A percentile compares a stretch with the other conserved stretches of the same genome.
phyloP scores from a whole-genome alignment of 2,797 vertebrate genomes.

The Sebastes hubbsi region DNA sequence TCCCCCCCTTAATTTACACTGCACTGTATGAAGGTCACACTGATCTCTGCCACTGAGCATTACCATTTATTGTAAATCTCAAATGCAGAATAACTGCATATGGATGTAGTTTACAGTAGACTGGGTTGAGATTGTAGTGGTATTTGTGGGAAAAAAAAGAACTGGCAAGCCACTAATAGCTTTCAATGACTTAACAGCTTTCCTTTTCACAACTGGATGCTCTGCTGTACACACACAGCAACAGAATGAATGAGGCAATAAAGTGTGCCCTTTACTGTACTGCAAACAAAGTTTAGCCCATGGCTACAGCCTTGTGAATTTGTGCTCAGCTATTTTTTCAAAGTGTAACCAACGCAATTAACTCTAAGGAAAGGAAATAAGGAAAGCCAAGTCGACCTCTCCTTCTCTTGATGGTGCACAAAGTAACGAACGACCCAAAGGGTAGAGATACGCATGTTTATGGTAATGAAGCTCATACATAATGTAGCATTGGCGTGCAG shows the following conservation, averaged over 20 bases:
- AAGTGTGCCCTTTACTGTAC: slow-evolving; percentile 38
- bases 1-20: neutral
- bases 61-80: neutral
- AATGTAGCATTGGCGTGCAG: slow-evolving; percentile 22
- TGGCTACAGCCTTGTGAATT: slow-evolving; percentile 31
- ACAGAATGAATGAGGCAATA: slow-evolving; percentile 45
- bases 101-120: neutral
- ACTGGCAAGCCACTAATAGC: slow-evolving; percentile 30
- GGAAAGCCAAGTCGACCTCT: slow-evolving; percentile 12
- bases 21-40: slow-evolving; percentile 5
- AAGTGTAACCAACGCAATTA: slow-evolving; percentile 39
- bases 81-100: neutral
- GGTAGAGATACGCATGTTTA: slow-evolving; percentile 49
- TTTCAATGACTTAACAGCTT: slow-evolving; percentile 48
- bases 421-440: slow-evolving; percentile 45
- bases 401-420: slow-evolving; percentile 26
- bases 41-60: neutral
- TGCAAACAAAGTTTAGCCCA: slow-evolving; percentile 34
- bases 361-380: slow-evolving; percentile 19
- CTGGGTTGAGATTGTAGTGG: neutral
- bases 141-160: neutral
- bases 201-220: slow-evolving; percentile 36
- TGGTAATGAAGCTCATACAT: slow-evolving; percentile 47
- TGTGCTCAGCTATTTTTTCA: slow-evolving; percentile 9
- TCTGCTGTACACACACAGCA: slow-evolving; percentile 31